A percentile compares a stretch with the other conserved stretches of the same genome.
These are phyloP conservation scores for Felis chaus DNA, from an alignment of 2,113 vertebrate genomes.

Conservation along the genomic window DNA sequence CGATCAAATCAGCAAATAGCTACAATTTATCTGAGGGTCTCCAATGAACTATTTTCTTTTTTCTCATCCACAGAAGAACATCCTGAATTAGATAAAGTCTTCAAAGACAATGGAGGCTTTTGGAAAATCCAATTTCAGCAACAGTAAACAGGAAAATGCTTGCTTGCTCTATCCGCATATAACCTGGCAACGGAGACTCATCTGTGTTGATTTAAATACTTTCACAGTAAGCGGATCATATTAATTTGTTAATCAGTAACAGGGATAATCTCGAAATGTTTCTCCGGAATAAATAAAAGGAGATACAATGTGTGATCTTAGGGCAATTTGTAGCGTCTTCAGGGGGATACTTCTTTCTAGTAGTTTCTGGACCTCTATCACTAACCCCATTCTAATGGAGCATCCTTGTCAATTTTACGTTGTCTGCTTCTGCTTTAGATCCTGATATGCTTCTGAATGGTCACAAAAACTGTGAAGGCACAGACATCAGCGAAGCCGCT, in stretches of 20 bases:
- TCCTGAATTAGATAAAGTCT: slow-evolving; percentile 61
- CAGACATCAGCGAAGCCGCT: not conserved
- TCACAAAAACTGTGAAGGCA: not conserved
- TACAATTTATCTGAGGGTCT: slow-evolving; percentile 66
- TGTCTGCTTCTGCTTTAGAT: not conserved
- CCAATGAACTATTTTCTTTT: not conserved
- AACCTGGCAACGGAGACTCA: not conserved
- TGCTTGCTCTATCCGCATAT: not conserved
- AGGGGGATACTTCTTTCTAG: not conserved
- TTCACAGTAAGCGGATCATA: not conserved
- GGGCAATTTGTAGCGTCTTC: not conserved
- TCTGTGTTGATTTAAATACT: not conserved
- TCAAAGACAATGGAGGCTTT: slow-evolving; percentile 51
- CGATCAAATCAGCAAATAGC: slow-evolving; percentile 74
- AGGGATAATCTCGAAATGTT: not conserved
- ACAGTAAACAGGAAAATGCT: not conserved
- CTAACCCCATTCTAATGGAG: not conserved
- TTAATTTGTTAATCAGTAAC: slow-evolving; percentile 17
- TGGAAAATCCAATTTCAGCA: slow-evolving; percentile 49
- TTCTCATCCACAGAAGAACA: slow-evolving; percentile 4
- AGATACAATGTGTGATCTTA: not conserved
- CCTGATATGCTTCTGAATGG: not conserved
- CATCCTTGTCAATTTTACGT: too few relatives aligned
- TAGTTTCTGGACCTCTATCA: not conserved
- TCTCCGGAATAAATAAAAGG: not conserved